Percentiles rank a stretch among this genome's conserved stretches.
These are phyloP conservation scores for Phlogophora meticulosa DNA, from an alignment of 2,888 invertebrate genomes.

Conservation along the genomic window DNA sequence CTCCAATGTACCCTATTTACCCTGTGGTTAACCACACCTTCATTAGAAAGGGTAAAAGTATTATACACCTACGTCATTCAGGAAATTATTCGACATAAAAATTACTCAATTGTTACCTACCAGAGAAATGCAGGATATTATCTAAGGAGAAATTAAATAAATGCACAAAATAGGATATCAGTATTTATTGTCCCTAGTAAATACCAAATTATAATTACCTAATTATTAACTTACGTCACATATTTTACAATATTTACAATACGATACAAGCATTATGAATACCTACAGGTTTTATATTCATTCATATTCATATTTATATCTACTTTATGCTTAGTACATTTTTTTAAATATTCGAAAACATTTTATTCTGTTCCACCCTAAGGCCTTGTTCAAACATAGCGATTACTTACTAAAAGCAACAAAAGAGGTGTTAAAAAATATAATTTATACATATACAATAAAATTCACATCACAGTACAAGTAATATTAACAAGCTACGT, in stretches of 20 bases:
- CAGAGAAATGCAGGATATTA: not conserved
- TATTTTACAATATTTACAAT: constrained; percentile 47
- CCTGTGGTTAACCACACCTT: no score
- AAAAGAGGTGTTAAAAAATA: not conserved
- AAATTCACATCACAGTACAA: no score
- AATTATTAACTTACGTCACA: constrained; percentile 16
- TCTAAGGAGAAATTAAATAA: constrained; percentile 22
- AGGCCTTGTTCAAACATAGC: constrained; percentile 35
- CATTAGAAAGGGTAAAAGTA: no score
- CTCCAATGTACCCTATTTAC: no score
- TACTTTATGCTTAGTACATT: no score
- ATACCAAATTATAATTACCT: not conserved
- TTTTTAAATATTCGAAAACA: constrained; percentile 3
- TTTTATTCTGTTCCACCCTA: not conserved
- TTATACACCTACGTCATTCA: constrained; percentile 11
- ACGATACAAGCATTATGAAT: constrained; percentile 2
- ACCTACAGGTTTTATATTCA: not conserved
- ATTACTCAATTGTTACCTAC: no score
- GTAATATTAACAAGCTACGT: no score
- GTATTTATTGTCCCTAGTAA: constrained; percentile 40
- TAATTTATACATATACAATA: no score
- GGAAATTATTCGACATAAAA: not conserved
- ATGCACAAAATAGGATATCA: constrained; percentile 6
- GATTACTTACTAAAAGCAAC: constrained; percentile 4
- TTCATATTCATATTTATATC: constrained; percentile 18